Evolutionary conservation across 2,888 invertebrate species (phyloP).

Genomic region (Pachymerium ferrugineum): DNA sequence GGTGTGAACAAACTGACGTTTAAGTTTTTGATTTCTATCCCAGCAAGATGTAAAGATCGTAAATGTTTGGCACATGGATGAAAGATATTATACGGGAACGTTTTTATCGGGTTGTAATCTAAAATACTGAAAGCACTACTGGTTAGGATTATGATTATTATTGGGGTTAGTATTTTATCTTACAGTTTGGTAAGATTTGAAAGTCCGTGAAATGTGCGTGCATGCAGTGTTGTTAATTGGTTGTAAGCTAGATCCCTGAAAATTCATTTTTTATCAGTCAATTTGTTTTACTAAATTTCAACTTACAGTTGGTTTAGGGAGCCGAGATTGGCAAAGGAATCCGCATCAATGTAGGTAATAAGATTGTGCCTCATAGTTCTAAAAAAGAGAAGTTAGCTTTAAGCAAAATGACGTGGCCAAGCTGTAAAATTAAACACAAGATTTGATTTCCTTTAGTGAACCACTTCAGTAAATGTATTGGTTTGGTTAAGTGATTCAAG

Average conservation of each 20-base stretch:
- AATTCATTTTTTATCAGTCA: background rate
- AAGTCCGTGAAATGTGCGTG: conserved; percentile 49
- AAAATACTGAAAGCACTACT: background rate
- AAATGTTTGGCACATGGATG: background rate
- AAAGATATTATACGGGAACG: background rate
- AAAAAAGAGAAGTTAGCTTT: background rate
- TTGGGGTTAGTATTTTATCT: conserved; percentile 37
- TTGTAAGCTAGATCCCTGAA: conserved; percentile 44
- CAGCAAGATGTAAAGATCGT: background rate
- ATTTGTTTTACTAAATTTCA: background rate
- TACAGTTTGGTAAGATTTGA: conserved; percentile 53
- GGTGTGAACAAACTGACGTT: background rate
- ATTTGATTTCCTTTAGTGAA: background rate
- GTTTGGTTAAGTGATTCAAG: background rate
- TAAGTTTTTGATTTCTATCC: background rate
- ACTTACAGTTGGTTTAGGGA: background rate
- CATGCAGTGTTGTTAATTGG: conserved; percentile 49
- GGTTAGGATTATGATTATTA: conserved; percentile 16
- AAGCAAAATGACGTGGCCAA: background rate
- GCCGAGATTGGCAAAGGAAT: background rate
- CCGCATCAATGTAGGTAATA: background rate
- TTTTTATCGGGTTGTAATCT: background rate
- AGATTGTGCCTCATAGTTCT: background rate
- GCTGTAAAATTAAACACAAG: background rate
- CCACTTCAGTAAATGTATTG: background rate